Percentiles rank a stretch among this genome's conserved stretches.
phyloP scores from a whole-genome alignment of 2,797 vertebrate genomes.

The Acrossocheilus wenchowensis region DNA sequence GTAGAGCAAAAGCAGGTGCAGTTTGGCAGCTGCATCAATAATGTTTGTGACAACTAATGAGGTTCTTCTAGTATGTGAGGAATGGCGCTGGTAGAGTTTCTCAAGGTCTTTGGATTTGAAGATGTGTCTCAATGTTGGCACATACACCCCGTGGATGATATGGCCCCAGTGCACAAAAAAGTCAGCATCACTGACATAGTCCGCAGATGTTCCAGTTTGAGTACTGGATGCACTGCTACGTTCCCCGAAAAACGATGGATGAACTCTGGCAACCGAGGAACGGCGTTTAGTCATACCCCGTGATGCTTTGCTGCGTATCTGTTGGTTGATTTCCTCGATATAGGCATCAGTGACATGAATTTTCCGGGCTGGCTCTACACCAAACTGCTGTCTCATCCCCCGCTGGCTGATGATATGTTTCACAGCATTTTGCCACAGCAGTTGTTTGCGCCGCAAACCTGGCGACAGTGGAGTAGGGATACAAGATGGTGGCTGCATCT shows the following conservation, averaged over 20 bases:
- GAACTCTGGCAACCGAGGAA: slow-evolving; percentile 71
- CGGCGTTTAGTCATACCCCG: slow-evolving; percentile 75
- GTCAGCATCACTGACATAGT: slow-evolving; percentile 74
- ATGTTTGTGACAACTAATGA: slow-evolving; percentile 78
- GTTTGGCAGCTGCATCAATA: slow-evolving; percentile 77
- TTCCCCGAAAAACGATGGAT: slow-evolving; percentile 61
- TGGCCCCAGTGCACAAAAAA: slow-evolving; percentile 77
- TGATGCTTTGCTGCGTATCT: slow-evolving; percentile 77
- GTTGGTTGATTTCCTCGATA: slow-evolving; percentile 79
- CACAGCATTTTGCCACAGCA: slow-evolving; percentile 79
- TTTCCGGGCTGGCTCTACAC: slow-evolving; percentile 74
- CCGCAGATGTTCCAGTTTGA: slow-evolving; percentile 13
- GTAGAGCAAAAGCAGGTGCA: slow-evolving; percentile 78
- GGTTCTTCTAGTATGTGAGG: slow-evolving; percentile 77
- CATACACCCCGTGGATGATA: slow-evolving; percentile 68
- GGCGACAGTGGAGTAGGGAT: slow-evolving; percentile 68
- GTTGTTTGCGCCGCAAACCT: slow-evolving; percentile 74
- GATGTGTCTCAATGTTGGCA: slow-evolving; percentile 77
- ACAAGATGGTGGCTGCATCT: slow-evolving; percentile 67
- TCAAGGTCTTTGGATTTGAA: slow-evolving; percentile 80
- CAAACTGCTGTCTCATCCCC: slow-evolving; percentile 71
- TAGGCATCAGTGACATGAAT: slow-evolving; percentile 78
- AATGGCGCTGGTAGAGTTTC: slow-evolving; percentile 81
- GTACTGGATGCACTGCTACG: slow-evolving; percentile 62
- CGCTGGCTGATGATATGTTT: slow-evolving; percentile 78